These are phyloP conservation scores for Micromys minutus DNA, from an alignment of 2,113 vertebrate genomes.

Conservation along the genomic window DNA sequence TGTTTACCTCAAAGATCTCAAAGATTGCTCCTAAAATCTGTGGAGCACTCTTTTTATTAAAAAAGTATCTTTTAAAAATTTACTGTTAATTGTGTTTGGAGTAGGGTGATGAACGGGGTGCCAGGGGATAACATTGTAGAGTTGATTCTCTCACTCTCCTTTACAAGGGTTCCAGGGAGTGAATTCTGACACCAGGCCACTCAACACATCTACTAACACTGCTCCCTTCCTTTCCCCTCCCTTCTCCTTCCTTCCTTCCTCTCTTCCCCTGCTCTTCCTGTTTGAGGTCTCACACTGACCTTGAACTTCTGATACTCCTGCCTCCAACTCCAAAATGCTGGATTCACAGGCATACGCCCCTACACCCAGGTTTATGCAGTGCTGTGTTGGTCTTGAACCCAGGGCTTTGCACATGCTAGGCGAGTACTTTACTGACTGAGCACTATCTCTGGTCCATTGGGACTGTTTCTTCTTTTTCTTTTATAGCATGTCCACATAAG, in stretches of 20 bases:
- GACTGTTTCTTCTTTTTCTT: slow-evolving; percentile 4
- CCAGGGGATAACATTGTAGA: not conserved
- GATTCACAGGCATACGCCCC: not conserved
- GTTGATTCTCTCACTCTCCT: not conserved
- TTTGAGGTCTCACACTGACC: not conserved
- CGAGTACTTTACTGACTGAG: not conserved
- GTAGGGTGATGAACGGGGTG: not conserved
- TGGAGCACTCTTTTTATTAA: not conserved
- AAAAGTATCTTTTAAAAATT: not conserved
- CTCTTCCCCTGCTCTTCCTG: not conserved
- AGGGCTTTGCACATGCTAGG: not conserved
- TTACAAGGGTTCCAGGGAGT: not conserved
- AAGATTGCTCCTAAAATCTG: not conserved
- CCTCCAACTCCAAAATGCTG: not conserved
- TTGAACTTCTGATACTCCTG: not conserved
- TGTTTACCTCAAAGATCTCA: not conserved
- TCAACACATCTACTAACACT: not conserved
- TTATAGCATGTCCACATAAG: not conserved
- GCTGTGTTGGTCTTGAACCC: not conserved
- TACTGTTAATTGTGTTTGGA: not conserved
- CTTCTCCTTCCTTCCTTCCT: not conserved
- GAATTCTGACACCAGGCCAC: not conserved
- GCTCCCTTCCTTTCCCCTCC: not conserved
- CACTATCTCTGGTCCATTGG: not conserved
- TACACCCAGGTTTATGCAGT: not conserved